Evolutionary conservation across 92 coral and sea anemone species (phyloP), one percentile per base, ranked within the genome.

Genomic region (Actinernus sp.): DNA sequence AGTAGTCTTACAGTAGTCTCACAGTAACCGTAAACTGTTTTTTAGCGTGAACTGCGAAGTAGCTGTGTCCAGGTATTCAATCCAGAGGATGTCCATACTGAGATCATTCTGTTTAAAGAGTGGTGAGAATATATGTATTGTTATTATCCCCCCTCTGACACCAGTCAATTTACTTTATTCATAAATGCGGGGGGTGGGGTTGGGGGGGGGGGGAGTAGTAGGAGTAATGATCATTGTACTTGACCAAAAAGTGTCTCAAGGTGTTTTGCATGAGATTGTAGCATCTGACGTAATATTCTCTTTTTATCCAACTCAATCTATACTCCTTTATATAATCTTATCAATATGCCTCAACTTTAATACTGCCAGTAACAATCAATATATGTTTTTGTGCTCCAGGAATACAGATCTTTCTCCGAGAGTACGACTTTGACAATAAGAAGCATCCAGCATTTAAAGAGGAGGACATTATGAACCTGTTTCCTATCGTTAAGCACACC

Each of bases 381-480:
- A n/a, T n/a, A n/a, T n/a, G n/a, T 17, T 24, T 53, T 21, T 24
- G 14, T 25, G 25, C 24, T 24, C 54, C 23, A 92, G 98, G 98
- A 58, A 89, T 94, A 26, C 98, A 94, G 71, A 79, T 94, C 32
- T 66, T 91, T 63, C 84, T 94, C 45, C 89, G 88, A 3, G 97
- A 90, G 46, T 94, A 94, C 51, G 98, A 94, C 62, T 94, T 94
- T 39, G 73, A 58, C 51, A 86, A 82, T 50, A 90, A 84, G 79
- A 94, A 83, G 49, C 88, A 76, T 23, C 87, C 97, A 17, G 80
- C 98, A 1, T 94, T 94, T 61, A 76, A 55, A 51, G 98, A 94
- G 58, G 98, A 94, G 44, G 97, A 94, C 77, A 87, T 94, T 19
- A 88, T 94, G 90, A 94, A 94, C 57, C 59, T 94, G 73, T 94